Base-by-base conservation (phyloP, 2,888 invertebrate species). In the Oxycera nigricornis region DNA sequence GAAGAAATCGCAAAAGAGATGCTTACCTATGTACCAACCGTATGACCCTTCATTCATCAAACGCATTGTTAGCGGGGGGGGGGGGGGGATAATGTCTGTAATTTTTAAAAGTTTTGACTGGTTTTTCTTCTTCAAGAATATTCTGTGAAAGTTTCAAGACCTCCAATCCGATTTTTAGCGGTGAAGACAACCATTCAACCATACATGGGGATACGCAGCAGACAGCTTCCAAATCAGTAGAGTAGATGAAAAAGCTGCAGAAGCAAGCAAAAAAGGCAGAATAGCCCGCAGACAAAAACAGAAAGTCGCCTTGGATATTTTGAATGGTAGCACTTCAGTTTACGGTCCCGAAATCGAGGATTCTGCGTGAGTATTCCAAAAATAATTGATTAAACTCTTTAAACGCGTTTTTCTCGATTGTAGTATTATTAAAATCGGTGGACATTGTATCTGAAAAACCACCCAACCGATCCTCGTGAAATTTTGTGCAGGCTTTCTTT, bases 221-320 rank as follows among this genome's bases (percentile, higher is more conserved):
- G 55, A 55, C 14, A 55, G 24, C 20, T 6, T 22, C 24, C 55
- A 14, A 24, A 22, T 22, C 24, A 1, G 55, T 24, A 55, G 55
- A 55, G 55, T 14, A 24, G 24, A 20, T 55, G 22, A 20, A 55
- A 55, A 55, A 22, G 55, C 55, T 55, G 55, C 55, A 55, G 55
- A 55, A 3, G 55, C 55, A 24, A 55, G 22, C 4, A 55, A 55
- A 55, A 6, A 55, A 55, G 20, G 22, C 24, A 20, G 24, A 24
- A 14, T 55, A 3, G 4, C 11, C 20, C 4, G 24, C 1, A 55
- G 0, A 22, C 55, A 55, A 4, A 2, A 55, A 24, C 55, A 55
- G 14, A 55, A 55, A 55, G 0, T 22, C 14, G 55, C 17, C 20
- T 22, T 55, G 55, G 55, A 55, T 1, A 55, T 55, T 24, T 24